These are phyloP conservation scores for Hippolais icterina DNA, from an alignment of 2,113 vertebrate species.

Conservation along the genomic window DNA sequence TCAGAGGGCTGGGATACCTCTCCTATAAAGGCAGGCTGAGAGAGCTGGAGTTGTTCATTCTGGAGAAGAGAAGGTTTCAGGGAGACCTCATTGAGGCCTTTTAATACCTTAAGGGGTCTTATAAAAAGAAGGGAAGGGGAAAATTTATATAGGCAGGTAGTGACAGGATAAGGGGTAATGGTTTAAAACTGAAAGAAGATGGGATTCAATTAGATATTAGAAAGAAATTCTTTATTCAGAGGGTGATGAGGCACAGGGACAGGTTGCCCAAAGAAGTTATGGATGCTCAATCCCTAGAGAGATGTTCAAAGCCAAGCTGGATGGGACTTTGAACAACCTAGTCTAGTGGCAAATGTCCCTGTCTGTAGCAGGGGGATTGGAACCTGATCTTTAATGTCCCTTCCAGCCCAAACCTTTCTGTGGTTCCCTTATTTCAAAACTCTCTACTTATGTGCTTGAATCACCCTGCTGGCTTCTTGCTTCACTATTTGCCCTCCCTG, in stretches of 20 bases:
- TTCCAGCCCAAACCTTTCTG: neutral
- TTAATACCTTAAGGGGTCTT: neutral
- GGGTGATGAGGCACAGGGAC: too few relatives aligned
- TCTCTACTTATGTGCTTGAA: neutral
- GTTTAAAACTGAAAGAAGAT: neutral
- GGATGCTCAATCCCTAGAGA: neutral
- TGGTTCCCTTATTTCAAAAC: neutral
- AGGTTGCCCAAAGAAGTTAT: neutral
- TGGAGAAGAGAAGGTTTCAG: neutral
- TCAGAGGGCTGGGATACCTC: neutral
- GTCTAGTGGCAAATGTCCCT: neutral
- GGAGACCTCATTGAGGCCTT: neutral
- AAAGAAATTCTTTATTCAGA: neutral
- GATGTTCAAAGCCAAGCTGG: neutral
- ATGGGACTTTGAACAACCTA: neutral
- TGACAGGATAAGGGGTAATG: neutral
- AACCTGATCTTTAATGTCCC: neutral
- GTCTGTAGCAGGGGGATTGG: fast-evolving
- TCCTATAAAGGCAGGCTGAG: neutral
- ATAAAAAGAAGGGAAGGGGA: neutral
- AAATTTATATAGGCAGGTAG: neutral
- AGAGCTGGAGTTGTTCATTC: neutral
- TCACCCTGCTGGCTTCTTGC: neutral
- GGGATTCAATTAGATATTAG: neutral
- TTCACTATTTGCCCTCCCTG: neutral